Percentiles rank a stretch among this genome's conserved stretches.
These are phyloP conservation scores for Sebastes taczanowskii DNA, from an alignment of 2,797 vertebrate genomes.

Conservation along the genomic window DNA sequence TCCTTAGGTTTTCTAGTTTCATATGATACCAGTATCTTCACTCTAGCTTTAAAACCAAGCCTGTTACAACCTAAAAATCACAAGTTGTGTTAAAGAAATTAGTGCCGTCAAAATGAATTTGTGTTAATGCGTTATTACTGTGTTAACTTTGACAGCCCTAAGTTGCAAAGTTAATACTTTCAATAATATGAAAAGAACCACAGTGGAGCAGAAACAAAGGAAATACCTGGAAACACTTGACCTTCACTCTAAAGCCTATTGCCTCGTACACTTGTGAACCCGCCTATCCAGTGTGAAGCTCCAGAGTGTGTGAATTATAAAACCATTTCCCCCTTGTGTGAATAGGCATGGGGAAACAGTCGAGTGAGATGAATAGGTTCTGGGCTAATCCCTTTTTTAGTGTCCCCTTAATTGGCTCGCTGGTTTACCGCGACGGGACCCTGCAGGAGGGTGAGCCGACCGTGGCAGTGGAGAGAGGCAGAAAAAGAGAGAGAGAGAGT, in stretches of 20 bases:
- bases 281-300: constrained; percentile 33
- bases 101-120: no score
- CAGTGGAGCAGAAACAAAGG: constrained; percentile 2
- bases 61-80: no score
- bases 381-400: constrained; percentile 77
- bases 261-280: constrained; percentile 36
- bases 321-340: constrained; percentile 53
- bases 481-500: background rate
- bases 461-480: constrained; percentile 6
- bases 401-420: constrained; percentile 75
- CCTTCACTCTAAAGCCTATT: constrained; percentile 51
- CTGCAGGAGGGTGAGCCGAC: constrained; percentile 40
- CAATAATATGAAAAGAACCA: background rate
- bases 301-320: constrained; percentile 67
- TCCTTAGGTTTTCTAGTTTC: no score
- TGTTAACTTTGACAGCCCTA: no score
- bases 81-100: no score
- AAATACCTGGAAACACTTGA: constrained; percentile 36
- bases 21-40: no score
- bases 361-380: constrained; percentile 67
- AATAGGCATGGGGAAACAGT: constrained; percentile 43
- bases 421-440: constrained; percentile 69
- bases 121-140: no score
- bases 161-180: background rate
- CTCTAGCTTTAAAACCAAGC: no score